These are phyloP conservation scores for Drosophila baimaii DNA, from an alignment of 1,140 invertebrate species.

Conservation along the genomic window DNA sequence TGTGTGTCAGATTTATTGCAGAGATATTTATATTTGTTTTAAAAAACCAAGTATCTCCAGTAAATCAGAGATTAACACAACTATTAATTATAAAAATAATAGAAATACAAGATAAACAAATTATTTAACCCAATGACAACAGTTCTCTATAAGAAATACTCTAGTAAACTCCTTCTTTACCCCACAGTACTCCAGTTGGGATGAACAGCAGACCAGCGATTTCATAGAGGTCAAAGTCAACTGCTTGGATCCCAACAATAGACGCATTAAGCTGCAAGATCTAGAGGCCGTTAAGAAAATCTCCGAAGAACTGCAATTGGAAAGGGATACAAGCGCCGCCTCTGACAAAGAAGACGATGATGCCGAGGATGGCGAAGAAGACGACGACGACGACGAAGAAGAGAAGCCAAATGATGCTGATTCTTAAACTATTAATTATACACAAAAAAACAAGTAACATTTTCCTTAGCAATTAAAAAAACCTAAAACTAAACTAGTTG, in stretches of 20 bases:
- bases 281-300: conserved; percentile 57
- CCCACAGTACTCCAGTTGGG: conserved; percentile 79
- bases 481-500: conserved; percentile 48
- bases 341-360: conserved; percentile 50
- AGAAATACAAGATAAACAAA: no score
- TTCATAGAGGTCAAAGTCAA: conserved; percentile 74
- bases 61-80: neutral
- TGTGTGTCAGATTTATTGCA: no score
- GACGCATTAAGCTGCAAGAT: conserved; percentile 70
- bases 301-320: conserved; percentile 46
- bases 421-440: conserved; percentile 42
- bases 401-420: conserved; percentile 40
- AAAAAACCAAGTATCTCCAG: neutral
- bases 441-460: conserved; percentile 21
- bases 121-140: neutral
- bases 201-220: conserved; percentile 73
- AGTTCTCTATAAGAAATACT: neutral
- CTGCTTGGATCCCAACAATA: conserved; percentile 75
- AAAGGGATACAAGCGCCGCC: conserved; percentile 14
- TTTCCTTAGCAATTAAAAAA: conserved; percentile 39
- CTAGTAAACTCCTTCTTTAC: neutral
- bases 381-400: no score
- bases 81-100: neutral
- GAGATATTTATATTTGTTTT: no score
- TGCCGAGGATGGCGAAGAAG: conserved; percentile 25